Percentiles rank a stretch among this genome's conserved stretches.
Evolutionary conservation across 64 coral and sea anemone species (phyloP).

Genomic region (Hydrozoanthus tunicans): DNA sequence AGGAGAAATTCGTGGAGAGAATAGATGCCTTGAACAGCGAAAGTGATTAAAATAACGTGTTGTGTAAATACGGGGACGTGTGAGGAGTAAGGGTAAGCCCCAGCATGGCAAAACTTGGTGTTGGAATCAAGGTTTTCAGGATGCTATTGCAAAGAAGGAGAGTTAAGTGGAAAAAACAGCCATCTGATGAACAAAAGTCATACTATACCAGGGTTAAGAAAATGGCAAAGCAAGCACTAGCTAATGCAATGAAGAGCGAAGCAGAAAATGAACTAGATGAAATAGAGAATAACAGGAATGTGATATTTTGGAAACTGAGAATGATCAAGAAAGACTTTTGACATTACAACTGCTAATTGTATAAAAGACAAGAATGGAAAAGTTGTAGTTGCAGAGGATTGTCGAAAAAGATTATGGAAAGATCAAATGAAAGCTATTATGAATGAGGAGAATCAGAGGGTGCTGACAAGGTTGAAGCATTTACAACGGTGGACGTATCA

Average conservation of each 20-base stretch:
- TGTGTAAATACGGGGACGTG: background rate
- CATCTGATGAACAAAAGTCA: no score
- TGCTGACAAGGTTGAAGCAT: no score
- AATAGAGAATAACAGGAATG: background rate
- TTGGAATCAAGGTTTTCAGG: background rate
- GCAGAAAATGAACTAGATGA: no score
- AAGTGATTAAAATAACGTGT: background rate
- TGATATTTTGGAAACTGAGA: background rate
- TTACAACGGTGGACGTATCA: no score
- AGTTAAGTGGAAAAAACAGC: no score
- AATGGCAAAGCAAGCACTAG: no score
- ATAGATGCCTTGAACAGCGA: background rate
- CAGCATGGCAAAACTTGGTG: no score
- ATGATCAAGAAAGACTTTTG: background rate
- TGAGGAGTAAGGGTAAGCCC: no score
- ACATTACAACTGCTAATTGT: no score
- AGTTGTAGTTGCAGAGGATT: background rate
- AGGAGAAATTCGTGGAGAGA: background rate
- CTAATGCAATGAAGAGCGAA: no score
- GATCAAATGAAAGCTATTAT: background rate
- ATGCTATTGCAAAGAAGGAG: background rate
- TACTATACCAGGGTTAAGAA: no score
- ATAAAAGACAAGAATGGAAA: no score
- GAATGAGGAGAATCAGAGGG: background rate
- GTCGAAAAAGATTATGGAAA: conserved; percentile 6